Evolutionary conservation across 2,113 vertebrate species (phyloP).

Genomic region (Rhagologus leucostigma): DNA sequence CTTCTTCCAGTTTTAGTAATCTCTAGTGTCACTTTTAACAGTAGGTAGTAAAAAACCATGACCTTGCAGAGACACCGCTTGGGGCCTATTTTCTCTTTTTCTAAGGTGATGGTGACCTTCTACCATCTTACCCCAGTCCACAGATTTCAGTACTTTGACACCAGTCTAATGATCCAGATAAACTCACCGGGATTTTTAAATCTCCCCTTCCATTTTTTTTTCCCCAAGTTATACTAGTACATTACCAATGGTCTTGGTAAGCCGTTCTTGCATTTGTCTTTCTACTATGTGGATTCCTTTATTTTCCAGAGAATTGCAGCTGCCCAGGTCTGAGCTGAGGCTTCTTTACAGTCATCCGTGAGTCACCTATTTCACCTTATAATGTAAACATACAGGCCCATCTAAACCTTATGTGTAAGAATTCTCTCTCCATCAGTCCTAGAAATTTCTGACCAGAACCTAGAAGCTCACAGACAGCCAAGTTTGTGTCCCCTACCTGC

Average conservation of each 20-base stretch:
- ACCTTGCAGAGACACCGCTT: neutral
- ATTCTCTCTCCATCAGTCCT: neutral
- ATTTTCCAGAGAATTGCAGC: neutral
- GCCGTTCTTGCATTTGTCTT: neutral
- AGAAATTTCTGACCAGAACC: neutral
- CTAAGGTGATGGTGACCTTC: neutral
- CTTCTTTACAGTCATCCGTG: neutral
- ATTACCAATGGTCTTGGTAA: neutral
- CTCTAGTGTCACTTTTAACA: neutral
- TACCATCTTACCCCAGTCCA: neutral
- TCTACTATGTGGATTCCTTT: neutral
- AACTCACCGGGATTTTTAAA: neutral
- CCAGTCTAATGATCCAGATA: neutral
- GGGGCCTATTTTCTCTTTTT: neutral
- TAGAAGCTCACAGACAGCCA: neutral
- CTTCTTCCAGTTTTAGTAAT: conserved; percentile 14
- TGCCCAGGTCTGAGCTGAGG: neutral
- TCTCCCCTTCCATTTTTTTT: fast-evolving
- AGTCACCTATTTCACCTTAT: neutral
- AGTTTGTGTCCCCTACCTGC: neutral
- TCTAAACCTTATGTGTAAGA: neutral
- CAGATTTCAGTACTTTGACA: neutral
- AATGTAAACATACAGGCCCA: neutral
- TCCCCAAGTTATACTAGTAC: neutral
- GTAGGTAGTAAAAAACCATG: neutral